Evolutionary conservation across 2,888 invertebrate genomes (phyloP), one percentile per base, ranked within the genome.

Genomic region (Mantis religiosa): DNA sequence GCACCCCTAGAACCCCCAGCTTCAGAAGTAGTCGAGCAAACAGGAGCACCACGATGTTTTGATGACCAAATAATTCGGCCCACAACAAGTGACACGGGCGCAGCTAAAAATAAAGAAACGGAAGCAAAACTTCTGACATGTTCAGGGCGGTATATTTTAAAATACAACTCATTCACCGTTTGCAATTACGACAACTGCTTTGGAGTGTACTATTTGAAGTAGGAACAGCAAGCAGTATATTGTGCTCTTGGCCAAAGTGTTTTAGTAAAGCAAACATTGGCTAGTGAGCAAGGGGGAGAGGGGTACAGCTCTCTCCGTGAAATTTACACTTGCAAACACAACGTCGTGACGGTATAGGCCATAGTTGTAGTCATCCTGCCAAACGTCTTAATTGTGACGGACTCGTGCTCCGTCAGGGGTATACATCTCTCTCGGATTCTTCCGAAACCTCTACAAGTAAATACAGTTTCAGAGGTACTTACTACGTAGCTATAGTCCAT

Each of bases 221-320:
- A 71, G 54, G 54, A 71, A 71, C 54, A 71, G 54, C 54, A 71
- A 71, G 54, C 54, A 71, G 54, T 71, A 71, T 71, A 71, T 71
- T 71, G 54, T 71, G 54, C 54, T 71, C 54, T 28, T 86, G 81
- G 86, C 81, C 86, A 86, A 28, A 28, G 20, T 89, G 88, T 89
- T 89, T 89, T 89, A 89, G 89, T 89, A 81, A 85, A 89, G 87
- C 81, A 87, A 89, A 89, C 87, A 89, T 71, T 20, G 54, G 54
- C 54, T 71, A 71, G 54, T 54, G 54, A 4, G 41, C 41, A 41
- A 12, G 25, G 54, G 54, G 54, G 54, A 54, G 54, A 71, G 25
- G 25, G 54, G 87, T 82, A 83, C 83, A 54, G 47, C 71, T 86
- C 81, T 54, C 71, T 86, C 86, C 81, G 86, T 86, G 86, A 86